phyloP scores from a whole-genome alignment of 2,888 invertebrate genomes.

The Ypsolopha scabrella region DNA sequence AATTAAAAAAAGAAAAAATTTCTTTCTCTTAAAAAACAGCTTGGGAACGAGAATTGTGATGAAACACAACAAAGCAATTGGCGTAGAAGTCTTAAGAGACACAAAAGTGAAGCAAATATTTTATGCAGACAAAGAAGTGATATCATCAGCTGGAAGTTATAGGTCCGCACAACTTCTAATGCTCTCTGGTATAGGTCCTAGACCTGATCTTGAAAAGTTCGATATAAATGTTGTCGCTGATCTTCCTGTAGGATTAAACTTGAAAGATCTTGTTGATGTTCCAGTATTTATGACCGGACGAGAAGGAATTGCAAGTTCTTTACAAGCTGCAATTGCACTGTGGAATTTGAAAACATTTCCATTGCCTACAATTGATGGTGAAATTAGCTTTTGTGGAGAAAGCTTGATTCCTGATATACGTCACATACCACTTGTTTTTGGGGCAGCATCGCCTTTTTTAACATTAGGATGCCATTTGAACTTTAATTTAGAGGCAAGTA shows the following conservation, averaged over 20 bases:
- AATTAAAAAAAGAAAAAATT: conserved; percentile 64
- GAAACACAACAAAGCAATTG: conserved; percentile 71
- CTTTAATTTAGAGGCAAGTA: background rate
- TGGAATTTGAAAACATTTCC: conserved; percentile 1
- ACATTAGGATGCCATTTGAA: background rate
- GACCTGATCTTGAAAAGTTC: conserved; percentile 68
- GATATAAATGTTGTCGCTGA: conserved; percentile 78
- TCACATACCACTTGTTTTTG: background rate
- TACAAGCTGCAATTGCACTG: conserved; percentile 3
- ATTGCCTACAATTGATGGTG: background rate
- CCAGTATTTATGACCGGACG: conserved; percentile 23
- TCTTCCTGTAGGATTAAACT: conserved; percentile 78
- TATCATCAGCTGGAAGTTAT: conserved; percentile 84
- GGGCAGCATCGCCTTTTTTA: conserved; percentile 1
- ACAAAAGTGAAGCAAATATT: conserved; percentile 73
- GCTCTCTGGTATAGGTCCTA: conserved; percentile 83
- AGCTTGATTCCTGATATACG: background rate
- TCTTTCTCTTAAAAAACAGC: conserved; percentile 79
- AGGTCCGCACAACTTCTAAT: conserved; percentile 89
- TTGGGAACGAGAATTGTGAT: conserved; percentile 75
- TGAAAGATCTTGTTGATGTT: conserved; percentile 74
- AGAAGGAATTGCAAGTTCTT: conserved; percentile 10
- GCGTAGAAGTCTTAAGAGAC: conserved; percentile 74
- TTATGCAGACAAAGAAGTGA: conserved; percentile 80
- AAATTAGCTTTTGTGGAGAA: background rate